Base-by-base conservation (phyloP, 2,797 vertebrate genomes). In the Propithecus perrieri region DNA sequence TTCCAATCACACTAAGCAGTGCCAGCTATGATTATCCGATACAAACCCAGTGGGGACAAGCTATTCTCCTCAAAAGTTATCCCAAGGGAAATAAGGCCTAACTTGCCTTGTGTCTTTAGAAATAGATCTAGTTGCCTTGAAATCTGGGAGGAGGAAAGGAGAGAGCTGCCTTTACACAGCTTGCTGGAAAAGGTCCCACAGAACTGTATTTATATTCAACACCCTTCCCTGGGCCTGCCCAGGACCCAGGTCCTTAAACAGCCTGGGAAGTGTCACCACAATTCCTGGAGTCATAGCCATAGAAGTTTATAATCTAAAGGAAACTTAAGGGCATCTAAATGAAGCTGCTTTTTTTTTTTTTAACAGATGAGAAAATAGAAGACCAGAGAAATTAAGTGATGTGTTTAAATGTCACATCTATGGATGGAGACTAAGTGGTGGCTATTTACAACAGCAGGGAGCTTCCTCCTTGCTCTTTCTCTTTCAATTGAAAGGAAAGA, bases 301-400 rank as follows among this genome's bases (percentile, higher is more conserved):
- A 13, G 30, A 87, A 86, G 48, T 18, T 33, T 43, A 7, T 59
- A 80, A 88, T 92, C 75, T 81, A 53, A 95, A 91, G 57, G 24
- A 20, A 43, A 2, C 41, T 57, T 41, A 43, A 41, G 6, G 41
- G 17, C 12, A 50, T 61, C 17, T 94, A 72, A 94, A 67, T 57
- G n/a, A 86, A 71, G 22, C 38, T 35, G 33, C 22, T 69, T 28
- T 65, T 89, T 76, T 94, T 69, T 65, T 65, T 65, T 65, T 71
- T 94, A 63, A 91, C 5, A 72, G 18, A 59, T 80, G 46, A 96
- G 46, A 41, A 80, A 80, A 22, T 11, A 89, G 76, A 89, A 89
- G 46, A 11, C 28, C 28, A 43, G 35, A 79, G 41, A 92, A 90
- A 95, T 53, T 55, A 71, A 91, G 55, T 22, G 55, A 76, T 10